phyloP scores from a whole-genome alignment of 2,888 invertebrate species.

The Microdon myrmicae region DNA sequence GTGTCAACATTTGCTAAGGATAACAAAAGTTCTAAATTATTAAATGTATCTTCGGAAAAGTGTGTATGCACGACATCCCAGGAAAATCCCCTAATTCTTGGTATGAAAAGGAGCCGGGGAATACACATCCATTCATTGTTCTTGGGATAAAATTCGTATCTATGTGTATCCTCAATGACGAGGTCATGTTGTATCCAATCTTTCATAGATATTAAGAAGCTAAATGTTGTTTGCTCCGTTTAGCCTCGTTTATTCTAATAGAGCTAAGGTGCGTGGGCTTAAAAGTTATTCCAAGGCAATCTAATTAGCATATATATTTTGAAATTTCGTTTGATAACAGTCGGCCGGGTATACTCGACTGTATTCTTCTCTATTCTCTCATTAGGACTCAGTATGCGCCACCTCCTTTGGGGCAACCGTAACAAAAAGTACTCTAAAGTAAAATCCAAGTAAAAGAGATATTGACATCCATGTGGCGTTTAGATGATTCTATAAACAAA shows the following conservation, averaged over 20 bases:
- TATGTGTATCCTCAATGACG: constrained; percentile 19
- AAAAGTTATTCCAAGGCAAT: constrained; percentile 20
- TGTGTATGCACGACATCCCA: no score
- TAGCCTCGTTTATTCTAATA: no score
- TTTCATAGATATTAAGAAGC: constrained; percentile 42
- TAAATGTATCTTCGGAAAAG: constrained; percentile 18
- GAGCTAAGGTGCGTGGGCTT: no score
- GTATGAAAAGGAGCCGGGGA: no score
- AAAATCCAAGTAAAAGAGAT: constrained; percentile 38
- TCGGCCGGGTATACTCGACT: constrained; percentile 18
- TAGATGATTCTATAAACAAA: constrained; percentile 19
- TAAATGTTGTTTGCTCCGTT: constrained; percentile 35
- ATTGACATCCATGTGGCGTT: constrained; percentile 35
- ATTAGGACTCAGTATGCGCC: constrained; percentile 16
- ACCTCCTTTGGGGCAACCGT: constrained; percentile 1
- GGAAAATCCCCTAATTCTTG: no score
- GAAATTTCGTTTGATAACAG: constrained; percentile 26
- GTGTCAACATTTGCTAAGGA: constrained; percentile 34
- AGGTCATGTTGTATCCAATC: constrained; percentile 44
- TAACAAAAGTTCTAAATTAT: constrained; percentile 43
- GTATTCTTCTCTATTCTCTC: constrained; percentile 27
- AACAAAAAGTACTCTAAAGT: neutral
- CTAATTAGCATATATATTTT: constrained; percentile 51
- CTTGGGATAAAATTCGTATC: no score
- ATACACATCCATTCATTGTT: no score